phyloP scores from a whole-genome alignment of 1,140 invertebrate genomes.

The Maniola jurtina region DNA sequence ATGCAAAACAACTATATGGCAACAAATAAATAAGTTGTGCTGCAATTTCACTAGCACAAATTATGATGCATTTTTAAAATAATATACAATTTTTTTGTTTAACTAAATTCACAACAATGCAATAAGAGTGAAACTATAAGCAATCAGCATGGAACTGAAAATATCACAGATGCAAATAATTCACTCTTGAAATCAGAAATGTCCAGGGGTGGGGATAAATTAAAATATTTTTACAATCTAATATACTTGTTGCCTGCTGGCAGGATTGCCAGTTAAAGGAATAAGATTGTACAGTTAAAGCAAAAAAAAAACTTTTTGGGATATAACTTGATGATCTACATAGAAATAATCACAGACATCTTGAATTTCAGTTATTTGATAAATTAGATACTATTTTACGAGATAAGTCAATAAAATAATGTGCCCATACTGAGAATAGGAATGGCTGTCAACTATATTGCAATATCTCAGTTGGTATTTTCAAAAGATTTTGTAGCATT shows the following conservation, averaged over 20 bases:
- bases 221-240: slow-evolving; percentile 13
- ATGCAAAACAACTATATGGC: slow-evolving; percentile 48
- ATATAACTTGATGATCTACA: too few relatives aligned
- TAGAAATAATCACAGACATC: too few relatives aligned
- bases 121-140: slow-evolving; percentile 51
- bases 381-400: too few relatives aligned
- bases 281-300: slow-evolving; percentile 13
- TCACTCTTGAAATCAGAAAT: slow-evolving; percentile 39
- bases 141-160: slow-evolving; percentile 63
- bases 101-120: slow-evolving; percentile 15
- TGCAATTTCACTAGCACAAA: slow-evolving; percentile 24
- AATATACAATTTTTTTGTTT: slow-evolving; percentile 8
- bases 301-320: background rate
- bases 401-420: too few relatives aligned
- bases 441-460: too few relatives aligned
- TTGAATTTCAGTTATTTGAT: too few relatives aligned
- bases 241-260: slow-evolving; percentile 3
- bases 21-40: slow-evolving; percentile 61
- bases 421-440: too few relatives aligned
- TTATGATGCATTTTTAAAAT: slow-evolving; percentile 21
- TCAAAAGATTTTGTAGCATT: too few relatives aligned
- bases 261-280: slow-evolving; percentile 4
- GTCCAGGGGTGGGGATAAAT: slow-evolving; percentile 18
- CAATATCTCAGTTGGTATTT: too few relatives aligned
- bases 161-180: slow-evolving; percentile 73